phyloP scores from a whole-genome alignment of 2,797 vertebrate genomes.

The Rachycentron canadum region DNA sequence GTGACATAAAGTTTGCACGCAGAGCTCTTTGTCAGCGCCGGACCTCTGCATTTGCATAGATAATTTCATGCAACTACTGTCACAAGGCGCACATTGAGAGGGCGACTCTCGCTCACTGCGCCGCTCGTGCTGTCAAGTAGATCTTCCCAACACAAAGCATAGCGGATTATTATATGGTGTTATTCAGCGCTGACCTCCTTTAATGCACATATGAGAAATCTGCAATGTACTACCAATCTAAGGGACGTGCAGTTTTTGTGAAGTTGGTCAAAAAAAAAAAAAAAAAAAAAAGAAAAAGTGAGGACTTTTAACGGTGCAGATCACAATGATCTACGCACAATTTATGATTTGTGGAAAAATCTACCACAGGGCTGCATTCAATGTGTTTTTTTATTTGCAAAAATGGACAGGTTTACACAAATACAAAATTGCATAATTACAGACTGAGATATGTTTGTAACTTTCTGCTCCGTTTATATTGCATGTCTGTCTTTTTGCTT shows the following conservation, averaged over 20 bases:
- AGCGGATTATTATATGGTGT: constrained; percentile 12
- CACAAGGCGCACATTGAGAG: constrained; percentile 46
- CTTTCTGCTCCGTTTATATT: constrained; percentile 21
- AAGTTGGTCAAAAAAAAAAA: constrained; percentile 4
- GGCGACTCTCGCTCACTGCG: background rate
- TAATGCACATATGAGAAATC: background rate
- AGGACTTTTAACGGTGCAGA: background rate
- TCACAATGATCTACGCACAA: background rate
- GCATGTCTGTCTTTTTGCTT: constrained; percentile 17
- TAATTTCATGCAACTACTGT: constrained; percentile 43
- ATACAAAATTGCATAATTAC: background rate
- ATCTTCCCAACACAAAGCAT: constrained; percentile 4
- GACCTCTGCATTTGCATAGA: constrained; percentile 39
- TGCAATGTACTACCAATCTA: background rate
- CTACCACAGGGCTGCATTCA: background rate
- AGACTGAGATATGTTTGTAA: background rate
- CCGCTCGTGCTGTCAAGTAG: constrained; percentile 20
- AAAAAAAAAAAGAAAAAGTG: background rate
- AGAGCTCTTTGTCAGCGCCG: constrained; percentile 26
- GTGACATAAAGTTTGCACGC: constrained; percentile 54
- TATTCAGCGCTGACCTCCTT: constrained; percentile 20
- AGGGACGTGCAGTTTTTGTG: background rate
- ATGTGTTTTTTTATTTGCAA: background rate
- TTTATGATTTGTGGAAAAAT: background rate
- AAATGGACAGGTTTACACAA: no score